Evolutionary conservation across 1,140 invertebrate species (phyloP).

Genomic region (Diachasma alloeum): DNA sequence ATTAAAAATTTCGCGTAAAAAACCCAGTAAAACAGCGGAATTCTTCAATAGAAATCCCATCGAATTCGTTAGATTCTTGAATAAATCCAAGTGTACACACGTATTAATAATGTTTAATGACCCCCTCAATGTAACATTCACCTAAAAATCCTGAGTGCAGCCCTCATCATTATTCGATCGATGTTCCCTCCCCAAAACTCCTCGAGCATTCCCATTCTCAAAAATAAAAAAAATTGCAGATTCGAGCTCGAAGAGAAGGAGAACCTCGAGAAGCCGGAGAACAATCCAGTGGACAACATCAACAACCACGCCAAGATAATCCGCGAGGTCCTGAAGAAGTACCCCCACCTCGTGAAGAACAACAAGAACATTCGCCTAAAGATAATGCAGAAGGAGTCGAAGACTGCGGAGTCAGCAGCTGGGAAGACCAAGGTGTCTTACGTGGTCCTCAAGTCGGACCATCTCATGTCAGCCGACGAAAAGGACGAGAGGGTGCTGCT

Average conservation of each 20-base stretch:
- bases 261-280: conserved; percentile 57
- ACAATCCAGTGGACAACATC: conserved; percentile 63
- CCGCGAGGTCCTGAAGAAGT: conserved; percentile 85
- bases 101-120: too few relatives aligned
- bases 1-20: too few relatives aligned
- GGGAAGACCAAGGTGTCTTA: conserved; percentile 64
- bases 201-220: too few relatives aligned
- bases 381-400: conserved; percentile 73
- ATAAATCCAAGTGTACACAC: too few relatives aligned
- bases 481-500: conserved; percentile 42
- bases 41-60: too few relatives aligned
- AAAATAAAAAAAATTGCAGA: neutral
- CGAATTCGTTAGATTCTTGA: too few relatives aligned
- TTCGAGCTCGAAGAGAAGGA: conserved; percentile 65
- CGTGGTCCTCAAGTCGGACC: conserved; percentile 66
- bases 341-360: conserved; percentile 84
- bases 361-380: conserved; percentile 88
- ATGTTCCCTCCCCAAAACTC: too few relatives aligned
- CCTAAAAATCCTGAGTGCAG: too few relatives aligned
- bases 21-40: too few relatives aligned
- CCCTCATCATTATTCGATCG: too few relatives aligned
- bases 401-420: conserved; percentile 49
- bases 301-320: conserved; percentile 85
- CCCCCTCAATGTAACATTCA: too few relatives aligned
- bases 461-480: conserved; percentile 49